Evolutionary conservation across 2,113 vertebrate species (phyloP).

Genomic region (Lepidiolamprologus cunningtoni): DNA sequence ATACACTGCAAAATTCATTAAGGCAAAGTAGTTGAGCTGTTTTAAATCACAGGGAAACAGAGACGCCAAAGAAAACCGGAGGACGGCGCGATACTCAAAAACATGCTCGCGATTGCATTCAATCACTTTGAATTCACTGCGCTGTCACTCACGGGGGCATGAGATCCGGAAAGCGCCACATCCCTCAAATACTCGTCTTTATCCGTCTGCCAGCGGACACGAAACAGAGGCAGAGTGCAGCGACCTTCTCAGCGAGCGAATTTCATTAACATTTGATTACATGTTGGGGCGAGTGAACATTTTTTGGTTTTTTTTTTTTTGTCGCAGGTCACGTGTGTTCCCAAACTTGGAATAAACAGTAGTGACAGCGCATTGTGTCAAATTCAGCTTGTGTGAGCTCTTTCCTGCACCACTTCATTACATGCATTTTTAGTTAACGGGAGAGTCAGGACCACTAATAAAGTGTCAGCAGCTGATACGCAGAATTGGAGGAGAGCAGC

Average conservation of each 20-base stretch:
- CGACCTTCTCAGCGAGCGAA: background rate
- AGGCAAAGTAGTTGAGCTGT: background rate
- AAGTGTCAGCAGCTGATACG: background rate
- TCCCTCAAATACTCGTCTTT: background rate
- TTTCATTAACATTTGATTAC: background rate
- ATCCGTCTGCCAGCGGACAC: background rate
- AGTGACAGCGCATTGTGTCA: background rate
- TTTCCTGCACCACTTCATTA: background rate
- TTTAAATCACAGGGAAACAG: background rate
- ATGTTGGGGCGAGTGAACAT: background rate
- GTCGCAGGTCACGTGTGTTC: background rate
- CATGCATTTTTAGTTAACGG: background rate
- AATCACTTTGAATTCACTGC: background rate
- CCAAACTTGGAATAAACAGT: background rate
- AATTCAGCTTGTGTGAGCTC: background rate
- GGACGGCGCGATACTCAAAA: background rate
- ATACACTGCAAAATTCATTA: background rate
- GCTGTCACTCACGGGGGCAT: background rate
- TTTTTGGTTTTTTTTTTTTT: accelerated
- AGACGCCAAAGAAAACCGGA: background rate
- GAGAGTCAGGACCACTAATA: background rate
- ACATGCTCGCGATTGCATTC: background rate
- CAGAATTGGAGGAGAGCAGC: background rate
- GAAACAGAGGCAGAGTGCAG: background rate
- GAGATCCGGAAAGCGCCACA: background rate